phyloP scores from a whole-genome alignment of 2,888 invertebrate genomes.

The Thereva nobilitata region DNA sequence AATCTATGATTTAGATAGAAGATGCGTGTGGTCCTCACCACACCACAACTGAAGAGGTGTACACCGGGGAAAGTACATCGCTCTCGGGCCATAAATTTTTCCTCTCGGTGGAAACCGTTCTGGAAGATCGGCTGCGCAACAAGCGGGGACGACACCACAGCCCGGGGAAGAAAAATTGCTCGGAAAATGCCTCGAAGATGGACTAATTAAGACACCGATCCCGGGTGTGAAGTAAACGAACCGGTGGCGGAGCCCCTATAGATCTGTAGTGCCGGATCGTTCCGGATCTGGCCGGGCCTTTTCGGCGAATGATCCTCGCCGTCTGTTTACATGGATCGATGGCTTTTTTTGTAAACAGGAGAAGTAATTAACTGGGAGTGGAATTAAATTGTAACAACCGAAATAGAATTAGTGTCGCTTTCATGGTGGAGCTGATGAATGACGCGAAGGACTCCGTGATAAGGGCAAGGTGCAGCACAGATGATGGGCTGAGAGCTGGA shows the following conservation, averaged over 20 bases:
- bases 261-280: neutral
- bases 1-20: neutral
- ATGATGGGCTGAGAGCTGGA: too few species aligned
- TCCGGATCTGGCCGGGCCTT: constrained; percentile 1
- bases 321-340: constrained; percentile 5
- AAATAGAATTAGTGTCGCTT: constrained; percentile 32
- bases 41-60: neutral
- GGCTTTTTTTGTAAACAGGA: constrained; percentile 27
- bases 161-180: constrained; percentile 12
- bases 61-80: constrained; percentile 6
- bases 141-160: constrained; percentile 31
- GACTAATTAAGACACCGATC: constrained; percentile 40
- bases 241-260: neutral
- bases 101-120: constrained; percentile 17
- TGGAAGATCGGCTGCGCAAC: constrained; percentile 38
- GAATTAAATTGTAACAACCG: constrained; percentile 32
- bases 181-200: constrained; percentile 23
- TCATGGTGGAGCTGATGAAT: constrained; percentile 11
- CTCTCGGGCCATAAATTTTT: constrained; percentile 23
- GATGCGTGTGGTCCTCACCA: constrained; percentile 37
- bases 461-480: too few species aligned
- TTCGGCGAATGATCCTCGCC: neutral
- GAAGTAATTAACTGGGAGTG: constrained; percentile 27
- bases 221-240: constrained; percentile 31
- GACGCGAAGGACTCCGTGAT: neutral